Base-by-base conservation (phyloP, 2,888 invertebrate species). In the Lycia hirtaria region DNA sequence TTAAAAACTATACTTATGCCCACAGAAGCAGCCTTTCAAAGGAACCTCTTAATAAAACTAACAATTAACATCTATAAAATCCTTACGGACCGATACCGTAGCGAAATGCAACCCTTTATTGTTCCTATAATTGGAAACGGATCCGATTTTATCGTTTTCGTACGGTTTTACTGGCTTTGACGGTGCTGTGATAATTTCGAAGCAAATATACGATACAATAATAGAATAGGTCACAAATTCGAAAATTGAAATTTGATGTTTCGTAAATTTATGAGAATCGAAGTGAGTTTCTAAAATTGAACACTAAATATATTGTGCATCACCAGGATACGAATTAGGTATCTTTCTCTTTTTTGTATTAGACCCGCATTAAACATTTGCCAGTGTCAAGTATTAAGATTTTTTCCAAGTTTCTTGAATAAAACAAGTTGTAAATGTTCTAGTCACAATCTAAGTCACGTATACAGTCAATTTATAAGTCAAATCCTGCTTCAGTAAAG, bases 21-120 rank as follows among this genome's bases (percentile, higher is more conserved):
- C 72, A 75, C 73, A 65, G 71, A 67, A 68, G 62, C 66, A 56
- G 20, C 40, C 60, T 65, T 62, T 76, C 73, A 77, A 76, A 76
- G 67, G 56, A 71, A 60, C 60, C 67, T 68, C 73, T 76, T 77
- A 81, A 83, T 84, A 84, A 82, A 85, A 83, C 80, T 82, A 81
- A 86, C 84, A 89, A 90, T 90, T 89, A 89, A 79, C 81, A 78
- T 80, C 88, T 81, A 88, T 90, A 89, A 90, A 88, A 80, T 70
- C 69, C 62, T 70, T 58, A 47, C 55, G 60, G 66, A 68, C 67
- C 73, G 71, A 77, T 73, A 68, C 66, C 48, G 60, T 47, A 22
- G 48, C 35, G 48, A 58, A 67, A 63, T 55, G 68, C 63, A 64
- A 70, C 68, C 66, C 66, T 83, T 85, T 81, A 81, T 77, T 78